Conservation (phyloP, 64 coral and sea anemone genomes). For the Anthopleura sola region DNA sequence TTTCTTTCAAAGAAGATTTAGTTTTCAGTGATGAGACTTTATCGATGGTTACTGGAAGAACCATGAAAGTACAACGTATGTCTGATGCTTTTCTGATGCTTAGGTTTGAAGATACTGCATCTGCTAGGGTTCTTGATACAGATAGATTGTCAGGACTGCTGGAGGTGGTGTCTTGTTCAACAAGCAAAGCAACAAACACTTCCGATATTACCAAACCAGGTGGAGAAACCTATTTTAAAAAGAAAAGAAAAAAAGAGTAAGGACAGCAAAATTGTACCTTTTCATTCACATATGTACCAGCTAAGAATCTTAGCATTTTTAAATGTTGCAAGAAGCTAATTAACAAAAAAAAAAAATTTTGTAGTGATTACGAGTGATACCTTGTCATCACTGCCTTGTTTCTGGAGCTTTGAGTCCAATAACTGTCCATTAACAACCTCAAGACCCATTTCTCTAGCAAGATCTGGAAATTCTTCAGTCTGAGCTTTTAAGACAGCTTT, state of each 20-base stretch:
- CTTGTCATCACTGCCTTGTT: conserved; percentile 56
- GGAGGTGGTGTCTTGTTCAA: conserved; percentile 22
- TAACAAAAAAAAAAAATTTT: not conserved
- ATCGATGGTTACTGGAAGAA: conserved; percentile 35
- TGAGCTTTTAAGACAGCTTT: conserved; percentile 57
- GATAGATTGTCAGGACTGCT: not conserved
- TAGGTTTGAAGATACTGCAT: conserved; percentile 70
- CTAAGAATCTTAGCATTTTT: no score
- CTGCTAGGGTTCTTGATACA: conserved; percentile 31
- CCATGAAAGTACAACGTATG: conserved; percentile 53
- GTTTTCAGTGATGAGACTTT: conserved; percentile 14
- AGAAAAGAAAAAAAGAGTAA: not conserved
- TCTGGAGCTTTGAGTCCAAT: conserved; percentile 45
- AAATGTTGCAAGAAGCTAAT: no score
- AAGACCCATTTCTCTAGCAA: conserved; percentile 93
- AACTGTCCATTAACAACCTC: conserved; percentile 43
- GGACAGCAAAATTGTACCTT: no score
- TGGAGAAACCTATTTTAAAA: conserved; percentile 52
- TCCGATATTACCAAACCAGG: conserved; percentile 68
- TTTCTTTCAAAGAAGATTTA: conserved; percentile 39
- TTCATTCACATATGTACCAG: no score
- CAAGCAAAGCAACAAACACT: conserved; percentile 57
- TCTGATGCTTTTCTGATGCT: conserved; percentile 75
- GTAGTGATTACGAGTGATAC: conserved; percentile 44
- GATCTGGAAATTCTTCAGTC: conserved; percentile 66